Evolutionary conservation across 2,888 invertebrate genomes (phyloP).

Genomic region (Drosophila ezoana): DNA sequence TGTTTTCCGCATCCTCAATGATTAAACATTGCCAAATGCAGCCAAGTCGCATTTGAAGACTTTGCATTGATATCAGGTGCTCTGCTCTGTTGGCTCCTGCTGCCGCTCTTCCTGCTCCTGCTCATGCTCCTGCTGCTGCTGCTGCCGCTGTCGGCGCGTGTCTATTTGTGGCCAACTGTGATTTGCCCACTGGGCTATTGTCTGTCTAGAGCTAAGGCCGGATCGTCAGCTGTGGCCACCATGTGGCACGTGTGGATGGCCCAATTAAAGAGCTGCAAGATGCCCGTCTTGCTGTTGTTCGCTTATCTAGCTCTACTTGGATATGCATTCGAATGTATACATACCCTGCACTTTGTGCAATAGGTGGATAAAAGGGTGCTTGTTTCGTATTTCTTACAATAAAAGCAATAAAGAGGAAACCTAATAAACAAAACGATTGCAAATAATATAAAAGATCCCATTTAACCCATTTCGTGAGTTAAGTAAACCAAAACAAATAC

Average conservation of each 20-base stretch:
- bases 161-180: slow-evolving; percentile 77
- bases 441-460: too few relatives aligned
- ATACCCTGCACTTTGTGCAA: slow-evolving; percentile 9
- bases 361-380: not conserved
- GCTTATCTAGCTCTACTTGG: slow-evolving; percentile 6
- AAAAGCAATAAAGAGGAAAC: too few relatives aligned
- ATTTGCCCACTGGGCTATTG: slow-evolving; percentile 60
- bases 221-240: slow-evolving; percentile 59
- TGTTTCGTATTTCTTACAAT: too few relatives aligned
- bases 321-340: not conserved
- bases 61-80: slow-evolving; percentile 58
- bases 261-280: slow-evolving; percentile 48
- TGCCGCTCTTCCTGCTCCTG: slow-evolving; percentile 4
- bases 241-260: slow-evolving; percentile 55
- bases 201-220: slow-evolving; percentile 14
- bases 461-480: too few relatives aligned
- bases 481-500: too few relatives aligned
- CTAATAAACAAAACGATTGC: too few relatives aligned
- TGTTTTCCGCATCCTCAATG: slow-evolving; percentile 70
- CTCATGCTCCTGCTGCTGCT: slow-evolving; percentile 5
- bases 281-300: slow-evolving; percentile 3
- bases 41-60: slow-evolving; percentile 23
- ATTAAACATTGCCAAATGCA: slow-evolving; percentile 76
- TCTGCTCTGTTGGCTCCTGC: slow-evolving; percentile 12
- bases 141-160: slow-evolving; percentile 58